Conservation (phyloP, 2,113 vertebrate genomes). For the Phainopepla nitens region DNA sequence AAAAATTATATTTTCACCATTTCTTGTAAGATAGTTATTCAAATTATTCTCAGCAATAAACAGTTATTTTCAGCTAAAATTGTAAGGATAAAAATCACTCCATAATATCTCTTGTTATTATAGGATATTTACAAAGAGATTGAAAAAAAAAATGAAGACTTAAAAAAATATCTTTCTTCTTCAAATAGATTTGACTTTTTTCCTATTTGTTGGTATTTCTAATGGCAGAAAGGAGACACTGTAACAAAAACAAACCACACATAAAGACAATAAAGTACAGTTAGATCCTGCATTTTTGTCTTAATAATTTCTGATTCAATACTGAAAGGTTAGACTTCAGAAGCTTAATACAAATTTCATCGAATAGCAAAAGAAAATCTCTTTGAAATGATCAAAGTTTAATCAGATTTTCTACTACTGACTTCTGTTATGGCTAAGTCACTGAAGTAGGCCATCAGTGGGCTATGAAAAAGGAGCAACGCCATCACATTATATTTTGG, state of each 20-base stretch:
- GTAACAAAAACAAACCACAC: not conserved
- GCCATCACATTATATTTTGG: not conserved
- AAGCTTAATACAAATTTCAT: not conserved
- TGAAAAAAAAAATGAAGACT: not conserved
- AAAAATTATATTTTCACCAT: not conserved
- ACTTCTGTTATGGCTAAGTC: not conserved
- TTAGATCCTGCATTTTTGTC: not conserved
- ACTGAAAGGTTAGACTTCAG: not conserved
- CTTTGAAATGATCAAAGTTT: not conserved
- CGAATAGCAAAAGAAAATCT: not conserved
- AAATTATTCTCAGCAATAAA: not conserved
- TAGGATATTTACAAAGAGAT: not conserved
- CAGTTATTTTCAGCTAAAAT: not conserved
- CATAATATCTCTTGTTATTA: not conserved
- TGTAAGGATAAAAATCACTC: not conserved
- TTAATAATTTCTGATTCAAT: not conserved
- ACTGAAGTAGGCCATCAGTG: not conserved
- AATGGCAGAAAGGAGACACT: not conserved
- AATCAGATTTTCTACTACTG: not conserved
- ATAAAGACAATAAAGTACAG: not conserved
- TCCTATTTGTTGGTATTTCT: not conserved
- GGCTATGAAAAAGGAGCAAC: not conserved
- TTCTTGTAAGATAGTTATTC: not conserved
- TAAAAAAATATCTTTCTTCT: not conserved
- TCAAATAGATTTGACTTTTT: not conserved